phyloP scores from a whole-genome alignment of 2,888 invertebrate species.

The Eristalis tenax region DNA sequence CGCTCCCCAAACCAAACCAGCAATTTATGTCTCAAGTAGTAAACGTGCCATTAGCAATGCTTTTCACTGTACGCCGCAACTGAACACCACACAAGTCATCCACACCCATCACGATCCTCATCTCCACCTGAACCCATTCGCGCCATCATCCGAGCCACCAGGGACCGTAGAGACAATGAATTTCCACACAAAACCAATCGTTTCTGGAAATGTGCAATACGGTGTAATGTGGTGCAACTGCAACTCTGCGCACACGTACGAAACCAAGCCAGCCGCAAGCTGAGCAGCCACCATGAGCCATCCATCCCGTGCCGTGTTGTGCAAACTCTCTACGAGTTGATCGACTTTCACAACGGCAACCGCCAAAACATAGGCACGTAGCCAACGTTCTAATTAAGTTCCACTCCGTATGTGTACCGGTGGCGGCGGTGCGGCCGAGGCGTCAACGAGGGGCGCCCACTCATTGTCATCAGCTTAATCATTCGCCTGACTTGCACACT shows the following conservation, averaged over 20 bases:
- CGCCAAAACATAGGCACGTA: conserved; percentile 1
- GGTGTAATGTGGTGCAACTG: conserved; percentile 31
- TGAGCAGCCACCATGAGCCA: not conserved
- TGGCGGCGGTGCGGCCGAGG: conserved; percentile 1
- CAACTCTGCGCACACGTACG: conserved; percentile 21
- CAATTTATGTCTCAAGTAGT: not conserved
- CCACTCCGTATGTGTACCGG: not conserved
- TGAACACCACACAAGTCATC: not conserved
- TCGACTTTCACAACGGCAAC: conserved; percentile 39
- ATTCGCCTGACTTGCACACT: not conserved
- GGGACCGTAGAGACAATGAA: not conserved
- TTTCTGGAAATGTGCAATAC: conserved; percentile 20
- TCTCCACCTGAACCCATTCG: not conserved
- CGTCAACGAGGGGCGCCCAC: conserved; percentile 40
- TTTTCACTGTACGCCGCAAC: not conserved
- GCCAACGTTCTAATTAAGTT: conserved; percentile 44
- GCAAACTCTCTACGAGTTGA: conserved; percentile 23
- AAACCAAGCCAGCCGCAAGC: conserved; percentile 10
- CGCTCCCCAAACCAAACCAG: not conserved
- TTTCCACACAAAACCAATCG: conserved; percentile 19
- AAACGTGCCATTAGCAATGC: not conserved
- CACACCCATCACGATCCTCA: conserved; percentile 9
- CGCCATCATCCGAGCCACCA: conserved; percentile 20
- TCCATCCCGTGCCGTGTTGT: conserved; percentile 6
- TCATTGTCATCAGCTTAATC: conserved; percentile 2